Conservation (phyloP, 2,797 vertebrate genomes). For the Sebastes itinus region DNA sequence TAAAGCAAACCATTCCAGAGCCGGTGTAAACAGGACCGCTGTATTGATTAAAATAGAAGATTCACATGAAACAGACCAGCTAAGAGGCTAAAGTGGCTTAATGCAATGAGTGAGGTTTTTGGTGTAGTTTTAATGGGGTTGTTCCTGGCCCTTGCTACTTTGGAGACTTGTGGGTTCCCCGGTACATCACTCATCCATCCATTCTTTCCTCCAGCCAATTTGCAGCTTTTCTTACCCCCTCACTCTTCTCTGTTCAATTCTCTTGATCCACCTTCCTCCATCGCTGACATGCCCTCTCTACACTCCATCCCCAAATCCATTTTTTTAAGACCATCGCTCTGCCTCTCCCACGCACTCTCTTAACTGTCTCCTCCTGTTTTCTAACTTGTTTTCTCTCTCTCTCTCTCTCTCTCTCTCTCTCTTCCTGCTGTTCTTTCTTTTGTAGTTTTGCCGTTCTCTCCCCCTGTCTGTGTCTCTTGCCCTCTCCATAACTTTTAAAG, state of each 20-base stretch:
- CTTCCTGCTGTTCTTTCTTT: not conserved
- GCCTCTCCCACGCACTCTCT: not conserved
- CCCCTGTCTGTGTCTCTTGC: not conserved
- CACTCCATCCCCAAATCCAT: not conserved
- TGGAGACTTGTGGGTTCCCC: not conserved
- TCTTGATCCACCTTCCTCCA: not conserved
- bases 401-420: not conserved
- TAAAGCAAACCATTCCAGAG: not conserved
- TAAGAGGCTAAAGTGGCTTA: not conserved
- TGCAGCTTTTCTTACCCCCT: not conserved
- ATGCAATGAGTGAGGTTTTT: not conserved
- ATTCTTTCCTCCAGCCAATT: conserved; percentile 12
- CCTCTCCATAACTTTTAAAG: conserved; percentile 16
- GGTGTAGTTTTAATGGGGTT: not conserved
- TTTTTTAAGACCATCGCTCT: not conserved
- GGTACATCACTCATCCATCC: not conserved
- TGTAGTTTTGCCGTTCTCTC: not conserved
- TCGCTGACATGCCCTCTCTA: not conserved
- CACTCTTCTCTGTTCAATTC: not conserved
- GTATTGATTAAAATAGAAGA: not conserved
- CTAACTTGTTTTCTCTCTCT: not conserved
- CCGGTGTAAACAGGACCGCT: not conserved
- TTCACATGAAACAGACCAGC: not conserved
- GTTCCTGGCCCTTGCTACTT: not conserved
- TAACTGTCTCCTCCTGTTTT: not conserved